Conservation (phyloP, 2,113 vertebrate species). For the Micronycteris hirsuta region DNA sequence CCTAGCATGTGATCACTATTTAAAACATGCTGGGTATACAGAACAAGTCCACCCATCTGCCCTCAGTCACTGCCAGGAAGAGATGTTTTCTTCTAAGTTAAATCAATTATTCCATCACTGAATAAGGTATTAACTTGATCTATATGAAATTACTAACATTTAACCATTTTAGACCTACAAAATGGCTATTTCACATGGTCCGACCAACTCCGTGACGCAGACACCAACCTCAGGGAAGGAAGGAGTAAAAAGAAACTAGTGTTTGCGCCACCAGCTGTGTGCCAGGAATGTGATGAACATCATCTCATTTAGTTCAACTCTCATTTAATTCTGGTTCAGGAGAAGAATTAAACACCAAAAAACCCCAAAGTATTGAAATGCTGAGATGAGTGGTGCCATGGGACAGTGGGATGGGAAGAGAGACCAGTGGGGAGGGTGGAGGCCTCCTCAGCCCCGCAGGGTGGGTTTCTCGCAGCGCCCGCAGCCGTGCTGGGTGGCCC, state of each 20-base stretch:
- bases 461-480: background rate
- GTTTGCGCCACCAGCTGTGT: background rate
- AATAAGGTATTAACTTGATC: background rate
- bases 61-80: background rate
- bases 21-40: background rate
- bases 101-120: conserved; percentile 11
- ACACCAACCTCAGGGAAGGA: background rate
- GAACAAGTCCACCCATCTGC: background rate
- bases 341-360: background rate
- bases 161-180: background rate
- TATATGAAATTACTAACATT: background rate
- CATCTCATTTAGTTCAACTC: background rate
- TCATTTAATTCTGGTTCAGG: background rate
- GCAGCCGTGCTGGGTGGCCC: fast-evolving
- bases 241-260: background rate
- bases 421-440: background rate
- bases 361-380: background rate
- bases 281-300: background rate
- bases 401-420: background rate
- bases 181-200: background rate
- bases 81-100: background rate
- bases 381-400: background rate
- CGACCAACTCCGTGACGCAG: background rate
- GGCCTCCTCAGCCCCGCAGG: background rate
- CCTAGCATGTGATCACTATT: background rate